phyloP scores from a whole-genome alignment of 2,797 vertebrate species.

The Ara ararauna region DNA sequence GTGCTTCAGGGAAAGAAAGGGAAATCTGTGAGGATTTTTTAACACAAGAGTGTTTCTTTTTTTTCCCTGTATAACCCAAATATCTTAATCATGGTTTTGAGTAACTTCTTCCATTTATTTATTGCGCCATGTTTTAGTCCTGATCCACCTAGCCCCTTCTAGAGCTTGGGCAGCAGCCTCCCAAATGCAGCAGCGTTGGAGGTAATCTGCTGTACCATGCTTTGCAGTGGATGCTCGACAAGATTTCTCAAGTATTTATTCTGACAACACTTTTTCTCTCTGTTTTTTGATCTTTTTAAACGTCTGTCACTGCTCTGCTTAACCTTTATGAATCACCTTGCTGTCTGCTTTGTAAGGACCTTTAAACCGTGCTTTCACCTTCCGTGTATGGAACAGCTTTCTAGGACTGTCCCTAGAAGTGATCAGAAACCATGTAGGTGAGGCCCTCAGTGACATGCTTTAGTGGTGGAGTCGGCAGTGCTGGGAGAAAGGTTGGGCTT shows the following conservation, averaged over 20 bases:
- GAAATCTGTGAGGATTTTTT: neutral
- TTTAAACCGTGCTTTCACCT: neutral
- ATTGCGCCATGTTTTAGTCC: neutral
- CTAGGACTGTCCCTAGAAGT: neutral
- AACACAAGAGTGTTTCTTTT: neutral
- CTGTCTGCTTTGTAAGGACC: neutral
- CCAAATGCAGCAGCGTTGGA: fast-evolving
- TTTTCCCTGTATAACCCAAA: fast-evolving
- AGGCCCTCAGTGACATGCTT: neutral
- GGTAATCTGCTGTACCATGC: neutral
- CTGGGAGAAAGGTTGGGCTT: neutral
- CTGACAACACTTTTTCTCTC: neutral
- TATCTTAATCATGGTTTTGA: neutral
- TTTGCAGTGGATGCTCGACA: neutral
- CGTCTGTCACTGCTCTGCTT: neutral
- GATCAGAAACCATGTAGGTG: neutral
- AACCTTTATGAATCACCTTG: neutral
- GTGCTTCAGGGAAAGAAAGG: neutral
- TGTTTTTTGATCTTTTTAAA: neutral
- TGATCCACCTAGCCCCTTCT: neutral
- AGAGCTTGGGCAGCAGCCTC: neutral
- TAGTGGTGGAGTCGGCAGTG: neutral
- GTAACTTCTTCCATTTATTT: neutral
- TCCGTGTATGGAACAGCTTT: neutral
- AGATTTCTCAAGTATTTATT: neutral